Conservation (phyloP, 2,113 vertebrate species). For the Dromaius novaehollandiae region DNA sequence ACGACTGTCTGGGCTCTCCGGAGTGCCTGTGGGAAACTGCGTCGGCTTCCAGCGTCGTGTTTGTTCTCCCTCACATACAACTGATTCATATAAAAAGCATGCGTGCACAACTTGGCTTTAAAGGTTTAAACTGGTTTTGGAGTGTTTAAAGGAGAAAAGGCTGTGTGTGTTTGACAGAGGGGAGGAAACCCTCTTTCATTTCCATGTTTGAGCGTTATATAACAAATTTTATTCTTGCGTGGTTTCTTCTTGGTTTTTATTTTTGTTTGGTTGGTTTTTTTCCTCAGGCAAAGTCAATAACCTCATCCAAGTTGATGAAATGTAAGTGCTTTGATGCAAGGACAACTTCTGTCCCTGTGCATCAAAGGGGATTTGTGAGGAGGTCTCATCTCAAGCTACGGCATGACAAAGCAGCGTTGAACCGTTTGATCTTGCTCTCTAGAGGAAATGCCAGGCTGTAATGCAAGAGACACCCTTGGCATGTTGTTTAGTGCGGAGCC, state of each 20-base stretch:
- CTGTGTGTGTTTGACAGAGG: background rate
- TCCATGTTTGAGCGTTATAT: background rate
- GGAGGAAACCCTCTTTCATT: background rate
- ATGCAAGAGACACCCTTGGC: background rate
- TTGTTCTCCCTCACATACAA: background rate
- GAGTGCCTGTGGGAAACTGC: background rate
- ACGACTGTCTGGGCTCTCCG: accelerated
- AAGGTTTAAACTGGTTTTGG: background rate
- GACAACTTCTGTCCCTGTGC: background rate
- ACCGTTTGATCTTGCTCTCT: background rate
- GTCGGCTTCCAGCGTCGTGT: background rate
- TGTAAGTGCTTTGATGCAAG: background rate
- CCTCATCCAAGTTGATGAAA: background rate
- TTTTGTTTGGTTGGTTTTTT: background rate
- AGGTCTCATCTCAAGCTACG: background rate
- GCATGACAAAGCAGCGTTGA: background rate
- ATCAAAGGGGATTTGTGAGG: background rate
- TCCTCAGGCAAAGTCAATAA: background rate
- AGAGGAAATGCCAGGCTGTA: background rate
- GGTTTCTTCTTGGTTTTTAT: background rate
- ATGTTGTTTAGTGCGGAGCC: background rate
- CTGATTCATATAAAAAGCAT: background rate
- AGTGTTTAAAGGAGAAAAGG: background rate
- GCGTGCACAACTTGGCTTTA: background rate
- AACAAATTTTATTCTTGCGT: background rate